phyloP scores from a whole-genome alignment of 2,888 invertebrate species.

The Brachypterus glaber region DNA sequence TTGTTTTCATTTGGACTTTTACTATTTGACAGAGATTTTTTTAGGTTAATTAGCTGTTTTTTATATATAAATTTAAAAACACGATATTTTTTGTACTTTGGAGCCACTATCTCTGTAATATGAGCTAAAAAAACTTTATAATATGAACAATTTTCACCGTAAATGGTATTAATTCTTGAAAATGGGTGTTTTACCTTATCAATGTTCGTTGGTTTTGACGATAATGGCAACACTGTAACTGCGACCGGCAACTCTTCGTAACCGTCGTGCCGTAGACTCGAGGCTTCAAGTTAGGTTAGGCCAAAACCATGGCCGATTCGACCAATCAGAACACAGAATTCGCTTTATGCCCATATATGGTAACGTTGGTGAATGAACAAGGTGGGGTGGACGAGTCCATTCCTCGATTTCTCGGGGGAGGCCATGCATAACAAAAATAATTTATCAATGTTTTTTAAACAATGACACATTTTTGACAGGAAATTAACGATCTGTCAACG shows the following conservation, averaged over 20 bases:
- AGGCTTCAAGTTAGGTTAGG: constrained; percentile 36
- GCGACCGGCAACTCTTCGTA: constrained; percentile 28
- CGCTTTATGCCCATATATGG: constrained; percentile 78
- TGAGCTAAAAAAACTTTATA: too few relatives aligned
- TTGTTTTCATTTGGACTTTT: too few relatives aligned
- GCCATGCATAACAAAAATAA: constrained; percentile 19
- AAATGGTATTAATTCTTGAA: too few relatives aligned
- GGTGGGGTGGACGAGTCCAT: constrained; percentile 44
- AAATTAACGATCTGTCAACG: constrained; percentile 16
- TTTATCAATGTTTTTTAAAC: constrained; percentile 20
- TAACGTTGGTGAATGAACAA: constrained; percentile 55
- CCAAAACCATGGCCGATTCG: constrained; percentile 29
- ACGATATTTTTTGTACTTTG: not conserved
- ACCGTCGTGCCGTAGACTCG: constrained; percentile 26
- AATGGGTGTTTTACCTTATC: too few relatives aligned
- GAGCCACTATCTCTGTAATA: too few relatives aligned
- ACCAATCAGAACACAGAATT: constrained; percentile 58
- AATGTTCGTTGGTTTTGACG: too few relatives aligned
- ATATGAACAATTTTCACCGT: too few relatives aligned
- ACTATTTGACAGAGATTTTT: too few relatives aligned
- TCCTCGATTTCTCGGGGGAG: constrained; percentile 28
- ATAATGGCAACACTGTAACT: too few relatives aligned
- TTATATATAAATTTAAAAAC: not conserved
- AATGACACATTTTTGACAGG: constrained; percentile 19
- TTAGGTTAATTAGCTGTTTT: too few relatives aligned